Percentiles rank a stretch among this genome's conserved stretches.
Conservation (phyloP, 1,140 invertebrate species). For the Carposina sasakii region DNA sequence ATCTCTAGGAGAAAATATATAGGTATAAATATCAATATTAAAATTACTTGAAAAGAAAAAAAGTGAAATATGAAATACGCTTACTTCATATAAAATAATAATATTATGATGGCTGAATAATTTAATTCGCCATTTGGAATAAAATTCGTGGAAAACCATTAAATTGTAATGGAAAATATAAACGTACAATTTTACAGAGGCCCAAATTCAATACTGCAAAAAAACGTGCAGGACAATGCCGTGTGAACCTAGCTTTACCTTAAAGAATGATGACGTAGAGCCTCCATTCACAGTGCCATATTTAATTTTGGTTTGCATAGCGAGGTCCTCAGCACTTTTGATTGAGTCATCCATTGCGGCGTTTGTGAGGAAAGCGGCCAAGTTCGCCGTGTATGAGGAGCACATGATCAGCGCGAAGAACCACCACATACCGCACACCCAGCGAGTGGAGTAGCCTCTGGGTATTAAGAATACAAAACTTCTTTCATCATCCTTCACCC, state of each 20-base stretch:
- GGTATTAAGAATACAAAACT: too few species aligned
- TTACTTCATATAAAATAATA: neutral
- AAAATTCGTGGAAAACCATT: neutral
- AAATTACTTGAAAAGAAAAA: neutral
- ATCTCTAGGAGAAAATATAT: constrained; percentile 64
- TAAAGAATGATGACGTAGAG: constrained; percentile 83
- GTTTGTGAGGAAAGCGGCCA: constrained; percentile 94
- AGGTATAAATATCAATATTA: neutral
- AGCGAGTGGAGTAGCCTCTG: constrained; percentile 85
- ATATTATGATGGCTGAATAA: neutral
- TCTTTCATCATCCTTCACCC: too few species aligned
- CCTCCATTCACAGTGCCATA: constrained; percentile 87
- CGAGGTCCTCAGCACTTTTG: constrained; percentile 88
- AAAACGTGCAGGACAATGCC: too few species aligned
- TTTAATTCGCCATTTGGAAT: neutral
- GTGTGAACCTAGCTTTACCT: constrained; percentile 73
- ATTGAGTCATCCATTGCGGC: constrained; percentile 90
- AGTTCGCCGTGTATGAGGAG: constrained; percentile 95
- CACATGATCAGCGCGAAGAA: constrained; percentile 96
- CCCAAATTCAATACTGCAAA: too few species aligned
- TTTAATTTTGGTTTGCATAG: constrained; percentile 88
- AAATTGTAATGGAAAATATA: too few species aligned
- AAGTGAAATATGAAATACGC: neutral
- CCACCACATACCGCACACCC: constrained; percentile 93
- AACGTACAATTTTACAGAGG: too few species aligned